Evolutionary conservation across 1,140 invertebrate genomes (phyloP).

Genomic region (Drosophila santomea): DNA sequence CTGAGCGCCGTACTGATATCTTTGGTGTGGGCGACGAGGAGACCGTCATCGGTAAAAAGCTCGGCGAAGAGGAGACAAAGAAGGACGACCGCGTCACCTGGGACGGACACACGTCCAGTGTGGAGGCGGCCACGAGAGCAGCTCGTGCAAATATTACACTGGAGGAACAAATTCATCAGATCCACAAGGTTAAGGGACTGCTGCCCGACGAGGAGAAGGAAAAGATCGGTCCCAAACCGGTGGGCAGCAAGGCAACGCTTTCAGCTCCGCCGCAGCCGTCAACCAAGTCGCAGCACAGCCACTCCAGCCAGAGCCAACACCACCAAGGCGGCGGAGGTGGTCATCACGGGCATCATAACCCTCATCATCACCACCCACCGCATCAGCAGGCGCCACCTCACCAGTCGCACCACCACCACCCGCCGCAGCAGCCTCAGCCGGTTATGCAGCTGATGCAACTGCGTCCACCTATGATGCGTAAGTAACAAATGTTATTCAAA

Average conservation of each 20-base stretch:
- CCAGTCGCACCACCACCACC: constrained; percentile 59
- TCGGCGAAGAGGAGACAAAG: constrained; percentile 96
- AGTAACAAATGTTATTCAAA: constrained; percentile 22
- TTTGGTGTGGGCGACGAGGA: constrained; percentile 99
- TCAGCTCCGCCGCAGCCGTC: constrained; percentile 68
- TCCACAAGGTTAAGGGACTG: constrained; percentile 97
- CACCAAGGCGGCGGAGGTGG: constrained; percentile 56
- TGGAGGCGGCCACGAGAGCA: constrained; percentile 95
- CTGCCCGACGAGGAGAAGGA: constrained; percentile 97
- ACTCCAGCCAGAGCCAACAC: constrained; percentile 54
- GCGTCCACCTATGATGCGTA: constrained; percentile 87
- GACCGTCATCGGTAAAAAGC: constrained; percentile 99
- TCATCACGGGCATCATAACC: constrained; percentile 51
- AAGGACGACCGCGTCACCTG: constrained; percentile 97
- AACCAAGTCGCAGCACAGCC: constrained; percentile 54
- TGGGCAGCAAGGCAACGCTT: constrained; percentile 84
- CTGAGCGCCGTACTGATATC: constrained; percentile 99
- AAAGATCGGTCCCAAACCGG: constrained; percentile 93
- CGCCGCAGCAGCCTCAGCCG: constrained; percentile 74
- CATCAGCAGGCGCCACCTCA: constrained; percentile 47
- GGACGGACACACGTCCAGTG: constrained; percentile 98
- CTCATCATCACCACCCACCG: constrained; percentile 57
- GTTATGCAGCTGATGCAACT: constrained; percentile 89
- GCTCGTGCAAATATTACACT: constrained; percentile 97
- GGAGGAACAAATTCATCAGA: constrained; percentile 98